Conservation (phyloP, 1,140 invertebrate genomes). For the Gryllus bimaculatus region DNA sequence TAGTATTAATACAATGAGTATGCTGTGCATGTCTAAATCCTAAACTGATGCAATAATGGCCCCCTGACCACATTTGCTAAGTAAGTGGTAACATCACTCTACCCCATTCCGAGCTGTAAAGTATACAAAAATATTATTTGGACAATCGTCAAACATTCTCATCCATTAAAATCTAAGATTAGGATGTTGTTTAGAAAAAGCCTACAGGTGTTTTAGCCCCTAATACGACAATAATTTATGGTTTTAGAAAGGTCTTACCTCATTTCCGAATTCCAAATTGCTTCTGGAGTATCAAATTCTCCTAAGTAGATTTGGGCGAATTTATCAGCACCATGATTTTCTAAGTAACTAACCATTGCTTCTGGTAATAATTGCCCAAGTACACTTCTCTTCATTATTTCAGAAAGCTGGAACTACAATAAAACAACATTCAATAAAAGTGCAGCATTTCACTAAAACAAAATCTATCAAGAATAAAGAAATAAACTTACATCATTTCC, state of each 20-base stretch:
- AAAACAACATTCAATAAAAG: constrained; percentile 13
- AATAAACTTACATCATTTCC: constrained; percentile 66
- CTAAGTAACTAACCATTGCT: constrained; percentile 97
- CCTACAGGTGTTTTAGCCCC: no score
- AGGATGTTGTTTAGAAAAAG: no score
- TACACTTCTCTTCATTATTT: constrained; percentile 77
- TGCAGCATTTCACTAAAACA: background rate
- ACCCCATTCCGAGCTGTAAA: no score
- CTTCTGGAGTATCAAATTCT: constrained; percentile 98
- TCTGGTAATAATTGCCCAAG: constrained; percentile 91
- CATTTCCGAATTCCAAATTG: constrained; percentile 90
- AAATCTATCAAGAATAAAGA: background rate
- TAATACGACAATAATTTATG: no score
- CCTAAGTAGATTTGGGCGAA: constrained; percentile 98
- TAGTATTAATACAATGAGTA: no score
- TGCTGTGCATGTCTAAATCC: no score
- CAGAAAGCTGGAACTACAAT: constrained; percentile 49
- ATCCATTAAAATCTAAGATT: no score
- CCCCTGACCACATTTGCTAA: no score
- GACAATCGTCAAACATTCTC: no score
- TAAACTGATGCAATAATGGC: no score
- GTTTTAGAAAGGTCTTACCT: constrained; percentile 34
- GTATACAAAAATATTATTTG: no score
- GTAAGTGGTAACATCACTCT: no score
- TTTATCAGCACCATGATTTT: constrained; percentile 96